Evolutionary conservation across 2,888 invertebrate genomes (phyloP).

Genomic region (Catocala sponsa): DNA sequence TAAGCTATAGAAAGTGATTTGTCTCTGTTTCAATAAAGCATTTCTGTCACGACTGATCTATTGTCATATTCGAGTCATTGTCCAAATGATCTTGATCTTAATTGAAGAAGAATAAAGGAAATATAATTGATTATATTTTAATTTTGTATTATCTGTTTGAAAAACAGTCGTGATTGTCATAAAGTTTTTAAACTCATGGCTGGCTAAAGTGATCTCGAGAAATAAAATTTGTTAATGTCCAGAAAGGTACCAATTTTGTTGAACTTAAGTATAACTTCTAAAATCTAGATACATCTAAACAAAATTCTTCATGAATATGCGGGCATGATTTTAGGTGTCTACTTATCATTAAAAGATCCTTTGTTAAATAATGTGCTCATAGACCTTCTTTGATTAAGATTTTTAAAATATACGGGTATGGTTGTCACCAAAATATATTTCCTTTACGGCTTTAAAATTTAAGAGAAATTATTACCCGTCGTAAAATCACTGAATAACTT

Average conservation of each 20-base stretch:
- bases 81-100: conserved; percentile 77
- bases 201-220: no score
- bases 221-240: no score
- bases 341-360: neutral
- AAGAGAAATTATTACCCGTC: conserved; percentile 66
- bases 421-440: conserved; percentile 12
- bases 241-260: no score
- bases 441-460: conserved; percentile 38
- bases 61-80: conserved; percentile 66
- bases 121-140: conserved; percentile 35
- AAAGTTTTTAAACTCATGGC: no score
- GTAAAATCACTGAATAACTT: conserved; percentile 70
- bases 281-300: no score
- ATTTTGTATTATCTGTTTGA: conserved; percentile 23
- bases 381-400: conserved; percentile 4
- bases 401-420: conserved; percentile 4
- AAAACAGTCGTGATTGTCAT: neutral
- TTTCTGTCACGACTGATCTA: conserved; percentile 76
- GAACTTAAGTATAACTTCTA: no score
- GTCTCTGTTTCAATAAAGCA: conserved; percentile 69
- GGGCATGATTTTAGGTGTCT: no score
- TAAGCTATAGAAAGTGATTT: conserved; percentile 72
- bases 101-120: conserved; percentile 56
- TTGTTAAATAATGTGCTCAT: neutral
- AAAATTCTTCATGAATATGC: no score